Conservation (phyloP, 2,888 invertebrate genomes). For the Pyrrhia umbra region DNA sequence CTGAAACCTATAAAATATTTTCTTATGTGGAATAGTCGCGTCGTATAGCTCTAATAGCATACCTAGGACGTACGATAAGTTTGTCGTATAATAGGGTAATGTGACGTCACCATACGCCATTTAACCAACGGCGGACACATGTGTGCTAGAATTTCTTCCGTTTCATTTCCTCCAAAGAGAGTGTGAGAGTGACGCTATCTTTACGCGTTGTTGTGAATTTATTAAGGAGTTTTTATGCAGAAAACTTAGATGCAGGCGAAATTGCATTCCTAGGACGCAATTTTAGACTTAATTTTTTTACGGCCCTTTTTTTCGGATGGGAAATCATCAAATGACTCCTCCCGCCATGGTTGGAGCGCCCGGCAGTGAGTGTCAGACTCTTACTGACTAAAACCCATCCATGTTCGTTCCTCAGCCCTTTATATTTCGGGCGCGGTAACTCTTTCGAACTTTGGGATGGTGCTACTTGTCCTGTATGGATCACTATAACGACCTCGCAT, state of each 20-base stretch:
- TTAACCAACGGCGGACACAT: slow-evolving; percentile 40
- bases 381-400: too few relatives aligned
- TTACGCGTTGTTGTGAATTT: slow-evolving; percentile 18
- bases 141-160: slow-evolving; percentile 43
- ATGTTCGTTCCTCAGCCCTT: too few relatives aligned
- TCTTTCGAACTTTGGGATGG: too few relatives aligned
- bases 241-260: neutral
- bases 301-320: too few relatives aligned
- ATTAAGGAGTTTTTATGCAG: neutral
- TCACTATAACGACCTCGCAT: too few relatives aligned
- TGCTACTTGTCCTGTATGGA: too few relatives aligned
- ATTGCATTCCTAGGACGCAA: neutral
- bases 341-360: too few relatives aligned
- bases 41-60: neutral
- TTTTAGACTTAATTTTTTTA: too few relatives aligned
- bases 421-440: too few relatives aligned
- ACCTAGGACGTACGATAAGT: slow-evolving; percentile 13
- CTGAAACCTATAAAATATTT: neutral
- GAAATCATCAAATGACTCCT: too few relatives aligned
- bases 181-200: slow-evolving; percentile 18
- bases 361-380: too few relatives aligned
- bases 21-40: neutral
- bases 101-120: slow-evolving; percentile 46
- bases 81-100: slow-evolving; percentile 40
- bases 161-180: slow-evolving; percentile 45